These are phyloP conservation scores for Pan paniscus DNA, from an alignment of 2,113 vertebrate species.

Conservation along the genomic window DNA sequence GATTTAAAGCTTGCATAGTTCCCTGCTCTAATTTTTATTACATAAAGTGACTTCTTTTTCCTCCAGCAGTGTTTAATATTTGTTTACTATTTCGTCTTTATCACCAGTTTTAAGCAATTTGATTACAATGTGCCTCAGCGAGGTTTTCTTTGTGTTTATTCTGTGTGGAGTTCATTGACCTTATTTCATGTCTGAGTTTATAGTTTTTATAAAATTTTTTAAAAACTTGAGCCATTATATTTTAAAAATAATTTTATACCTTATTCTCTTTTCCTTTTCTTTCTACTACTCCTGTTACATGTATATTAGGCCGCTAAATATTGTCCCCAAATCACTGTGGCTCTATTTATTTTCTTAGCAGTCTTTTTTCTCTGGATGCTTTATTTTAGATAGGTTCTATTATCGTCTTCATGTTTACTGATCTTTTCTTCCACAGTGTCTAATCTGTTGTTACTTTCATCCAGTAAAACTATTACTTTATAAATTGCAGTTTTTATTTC, in stretches of 20 bases:
- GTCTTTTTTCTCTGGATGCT: not conserved
- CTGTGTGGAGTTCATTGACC: not conserved
- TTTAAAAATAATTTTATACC: not conserved
- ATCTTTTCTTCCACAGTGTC: slow-evolving; percentile 15
- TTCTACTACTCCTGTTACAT: not conserved
- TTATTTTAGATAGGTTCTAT: not conserved
- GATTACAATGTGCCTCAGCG: not conserved
- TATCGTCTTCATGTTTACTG: not conserved
- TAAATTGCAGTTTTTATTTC: not conserved
- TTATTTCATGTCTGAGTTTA: slow-evolving; percentile 28
- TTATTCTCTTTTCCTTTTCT: not conserved
- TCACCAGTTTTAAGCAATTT: not conserved
- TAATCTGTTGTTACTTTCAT: not conserved
- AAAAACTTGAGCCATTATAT: not conserved
- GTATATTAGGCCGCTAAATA: not conserved
- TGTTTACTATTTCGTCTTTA: not conserved
- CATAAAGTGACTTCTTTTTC: not conserved
- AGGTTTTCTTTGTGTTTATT: not conserved
- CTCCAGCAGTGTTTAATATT: not conserved
- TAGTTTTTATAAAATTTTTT: not conserved
- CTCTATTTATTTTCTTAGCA: not conserved
- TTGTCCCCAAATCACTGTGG: not conserved
- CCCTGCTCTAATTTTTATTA: not conserved
- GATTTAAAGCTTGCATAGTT: not conserved
- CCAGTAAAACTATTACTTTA: not conserved